Evolutionary conservation across 2,797 vertebrate species (phyloP), one percentile per base, ranked within the genome.

Genomic region (Spinibarbus caldwelli): DNA sequence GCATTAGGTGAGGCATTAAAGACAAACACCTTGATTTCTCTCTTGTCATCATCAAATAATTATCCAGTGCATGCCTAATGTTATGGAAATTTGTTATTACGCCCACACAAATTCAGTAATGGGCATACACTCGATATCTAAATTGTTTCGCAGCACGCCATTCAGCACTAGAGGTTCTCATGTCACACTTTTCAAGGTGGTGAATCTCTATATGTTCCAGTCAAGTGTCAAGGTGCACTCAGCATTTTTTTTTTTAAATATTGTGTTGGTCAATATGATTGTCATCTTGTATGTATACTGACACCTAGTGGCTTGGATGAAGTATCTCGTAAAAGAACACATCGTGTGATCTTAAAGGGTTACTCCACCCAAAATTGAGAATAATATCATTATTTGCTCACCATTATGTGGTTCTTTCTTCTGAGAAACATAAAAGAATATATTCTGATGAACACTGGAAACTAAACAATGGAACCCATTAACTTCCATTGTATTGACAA

Each of bases 41-140:
- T 86, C 79, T 62, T 86, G 76, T 80, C 83, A 81, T 90, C 85
- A 88, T 87, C 82, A 89, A 89, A 90, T 90, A 89, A 92, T 91
- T 91, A 87, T 86, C 80, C 77, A 80, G 78, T 77, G 82, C 83
- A 87, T 84, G 85, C 83, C 85, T 89, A 86, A 90, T 87, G 87
- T 85, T 85, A 73, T 86, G 72, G 72, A 87, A 86, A 87, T 86
- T 59, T 83, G 86, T 85, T 72, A 71, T 91, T 86, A 86, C 79
- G 73, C 83, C 64, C 64, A 76, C 84, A 78, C 83, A 88, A 88
- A 89, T 85, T 87, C 86, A 80, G 45, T 86, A 89, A 89, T 89
- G 71, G 82, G 79, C 76, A 86, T 84, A 81, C 83, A 73, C 84
- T 71, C 57, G 52, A 83, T 73, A 87, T 59, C 36, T 80, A 66